Evolutionary conservation across 2,113 vertebrate genomes (phyloP).

Genomic region (Arvicanthis niloticus): DNA sequence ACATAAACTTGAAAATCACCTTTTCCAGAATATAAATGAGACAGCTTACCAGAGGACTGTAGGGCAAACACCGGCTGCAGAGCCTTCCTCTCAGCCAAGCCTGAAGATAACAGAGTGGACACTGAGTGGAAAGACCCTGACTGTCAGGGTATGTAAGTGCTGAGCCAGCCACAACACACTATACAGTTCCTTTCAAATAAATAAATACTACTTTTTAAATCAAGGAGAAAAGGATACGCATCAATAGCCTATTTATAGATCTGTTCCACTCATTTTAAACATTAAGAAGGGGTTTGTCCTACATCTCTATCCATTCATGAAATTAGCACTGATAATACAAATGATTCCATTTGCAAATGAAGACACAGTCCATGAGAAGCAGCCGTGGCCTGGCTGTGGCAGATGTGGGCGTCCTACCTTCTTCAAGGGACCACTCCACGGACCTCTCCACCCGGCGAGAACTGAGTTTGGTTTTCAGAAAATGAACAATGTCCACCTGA

Average conservation of each 20-base stretch:
- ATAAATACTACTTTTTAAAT: slow-evolving; percentile 77
- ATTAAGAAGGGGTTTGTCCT: slow-evolving; percentile 34
- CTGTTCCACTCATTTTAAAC: slow-evolving; percentile 43
- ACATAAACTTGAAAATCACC: neutral
- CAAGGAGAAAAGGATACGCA: slow-evolving; percentile 43
- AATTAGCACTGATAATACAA: slow-evolving; percentile 64
- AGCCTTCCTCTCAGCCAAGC: neutral
- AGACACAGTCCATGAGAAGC: neutral
- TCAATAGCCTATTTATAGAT: slow-evolving; percentile 55
- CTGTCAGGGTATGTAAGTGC: slow-evolving; percentile 41
- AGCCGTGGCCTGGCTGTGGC: neutral
- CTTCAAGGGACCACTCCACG: neutral
- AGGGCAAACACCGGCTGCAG: neutral
- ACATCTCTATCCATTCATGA: slow-evolving; percentile 33
- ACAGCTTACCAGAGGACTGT: neutral
- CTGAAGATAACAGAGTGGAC: neutral
- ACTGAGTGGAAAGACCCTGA: slow-evolving; percentile 44
- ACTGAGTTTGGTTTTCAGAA: neutral
- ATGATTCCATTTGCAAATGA: slow-evolving; percentile 17
- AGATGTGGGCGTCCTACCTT: neutral
- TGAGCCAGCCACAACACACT: slow-evolving; percentile 35
- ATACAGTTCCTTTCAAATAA: slow-evolving; percentile 74
- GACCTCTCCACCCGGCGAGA: neutral
- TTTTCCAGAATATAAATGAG: slow-evolving; percentile 28
- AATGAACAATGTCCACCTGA: neutral